These are phyloP conservation scores for Steinernema feltiae DNA, from an alignment of 1,140 invertebrate species.

Conservation along the genomic window DNA sequence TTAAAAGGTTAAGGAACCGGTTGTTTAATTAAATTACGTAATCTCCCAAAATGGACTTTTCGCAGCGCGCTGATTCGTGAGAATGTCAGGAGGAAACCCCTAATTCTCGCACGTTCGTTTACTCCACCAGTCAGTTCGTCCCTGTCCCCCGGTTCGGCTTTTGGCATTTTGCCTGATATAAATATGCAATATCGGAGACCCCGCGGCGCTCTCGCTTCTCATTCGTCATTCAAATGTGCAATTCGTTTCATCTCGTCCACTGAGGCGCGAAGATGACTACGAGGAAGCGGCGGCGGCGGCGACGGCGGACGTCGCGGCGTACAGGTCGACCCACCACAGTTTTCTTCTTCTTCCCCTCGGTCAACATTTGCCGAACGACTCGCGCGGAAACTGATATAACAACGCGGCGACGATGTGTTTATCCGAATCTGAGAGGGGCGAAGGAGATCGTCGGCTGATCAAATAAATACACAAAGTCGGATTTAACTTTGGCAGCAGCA, in stretches of 20 bases:
- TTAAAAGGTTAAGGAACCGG: neutral
- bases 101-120: no score
- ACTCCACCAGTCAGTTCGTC: no score
- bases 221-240: neutral
- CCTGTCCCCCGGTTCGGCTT: neutral
- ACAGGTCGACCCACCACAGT: conserved; percentile 4
- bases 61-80: no score
- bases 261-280: neutral
- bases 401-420: conserved; percentile 12
- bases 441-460: neutral
- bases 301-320: no score
- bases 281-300: no score
- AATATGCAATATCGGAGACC: neutral
- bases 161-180: neutral
- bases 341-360: neutral
- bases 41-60: neutral
- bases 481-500: neutral
- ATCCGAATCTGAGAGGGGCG: neutral
- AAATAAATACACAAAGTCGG: neutral
- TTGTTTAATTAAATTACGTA: neutral
- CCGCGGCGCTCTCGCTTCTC: neutral
- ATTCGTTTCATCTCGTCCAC: neutral
- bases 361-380: neutral
- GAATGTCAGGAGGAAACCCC: no score
- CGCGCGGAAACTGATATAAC: conserved; percentile 10